Base-by-base conservation (phyloP, 2,113 vertebrate species). In the Dasyornis broadbenti region DNA sequence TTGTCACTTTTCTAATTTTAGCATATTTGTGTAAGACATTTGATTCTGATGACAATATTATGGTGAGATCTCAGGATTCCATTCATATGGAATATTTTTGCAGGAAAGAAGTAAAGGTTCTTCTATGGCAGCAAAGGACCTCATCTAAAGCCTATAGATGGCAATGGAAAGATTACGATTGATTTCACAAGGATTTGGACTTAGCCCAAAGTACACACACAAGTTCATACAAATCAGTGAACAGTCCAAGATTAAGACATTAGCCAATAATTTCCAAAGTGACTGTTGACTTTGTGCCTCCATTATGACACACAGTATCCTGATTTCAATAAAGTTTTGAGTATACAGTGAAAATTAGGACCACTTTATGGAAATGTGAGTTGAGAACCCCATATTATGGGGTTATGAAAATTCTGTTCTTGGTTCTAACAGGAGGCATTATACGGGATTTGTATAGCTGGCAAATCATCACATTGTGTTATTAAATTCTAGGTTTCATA, bases 201-300 rank as follows among this genome's bases (percentile, higher is more conserved):
- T 80, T 72, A 81, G 50, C 69, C 93, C 95, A 96, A 95, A 94
- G 57, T 92, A 94, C 63, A 96, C 86, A 92, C 22, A 68, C 53
- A 77, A 86, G 72, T 87, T 97, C 89, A 88, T 93, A 93, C 78
- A 92, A 95, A 92, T 96, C 91, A 97, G 89, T 82, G 93, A 90
- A 90, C 92, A 94, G 95, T 88, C 71, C 85, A 53, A 80, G 90
- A 96, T 96, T 96, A 96, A 97, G 96, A 95, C 90, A 94, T 90
- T 95, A 94, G 86, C 86, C 92, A 96, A 84, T 94, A 95, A 93
- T 96, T 96, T 96, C 90, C 88, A 92, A 96, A 95, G 93, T 96
- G 90, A 95, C 71, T 96, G 92, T 86, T 96, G 94, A 95, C 83
- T 96, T 94, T 95, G 64, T 86, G 79, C 94, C 64, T 89, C 86